Percentiles rank a stretch among this genome's conserved stretches.
These are phyloP conservation scores for Panzeria rudis DNA, from an alignment of 2,888 invertebrate species.

Conservation along the genomic window DNA sequence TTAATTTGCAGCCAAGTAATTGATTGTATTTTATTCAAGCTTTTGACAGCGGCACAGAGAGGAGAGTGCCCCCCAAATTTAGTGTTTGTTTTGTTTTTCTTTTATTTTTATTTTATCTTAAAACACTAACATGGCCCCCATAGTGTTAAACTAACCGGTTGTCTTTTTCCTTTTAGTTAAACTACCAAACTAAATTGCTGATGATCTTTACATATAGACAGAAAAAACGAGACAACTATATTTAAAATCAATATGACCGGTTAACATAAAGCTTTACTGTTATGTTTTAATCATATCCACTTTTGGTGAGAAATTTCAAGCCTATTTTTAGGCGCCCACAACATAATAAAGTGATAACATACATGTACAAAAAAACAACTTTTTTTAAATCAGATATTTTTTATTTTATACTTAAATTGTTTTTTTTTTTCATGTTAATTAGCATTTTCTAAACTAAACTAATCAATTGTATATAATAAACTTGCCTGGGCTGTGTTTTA, in stretches of 20 bases:
- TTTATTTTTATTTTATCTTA: neutral
- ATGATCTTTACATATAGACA: neutral
- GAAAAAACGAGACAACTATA: constrained; percentile 23
- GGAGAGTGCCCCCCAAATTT: constrained; percentile 18
- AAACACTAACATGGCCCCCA: constrained; percentile 26
- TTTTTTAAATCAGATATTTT: neutral
- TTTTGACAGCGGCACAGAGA: constrained; percentile 35
- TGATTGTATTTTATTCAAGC: constrained; percentile 45
- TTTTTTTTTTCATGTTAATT: constrained; percentile 40
- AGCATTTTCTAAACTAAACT: constrained; percentile 69
- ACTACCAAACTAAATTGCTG: neutral
- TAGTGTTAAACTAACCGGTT: neutral
- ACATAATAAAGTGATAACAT: neutral
- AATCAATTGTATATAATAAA: constrained; percentile 44
- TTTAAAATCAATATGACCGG: neutral
- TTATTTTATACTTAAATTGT: constrained; percentile 21
- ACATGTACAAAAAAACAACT: neutral
- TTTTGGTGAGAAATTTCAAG: neutral
- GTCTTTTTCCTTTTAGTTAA: constrained; percentile 37
- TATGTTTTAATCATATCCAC: neutral
- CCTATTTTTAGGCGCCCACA: constrained; percentile 52
- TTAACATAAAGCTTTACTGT: constrained; percentile 25
- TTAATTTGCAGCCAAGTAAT: constrained; percentile 53
- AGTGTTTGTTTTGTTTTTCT: constrained; percentile 36
- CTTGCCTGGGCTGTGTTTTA: constrained; percentile 2